These are phyloP conservation scores for Scytalopus superciliaris DNA, from an alignment of 2,113 vertebrate species.

Conservation along the genomic window DNA sequence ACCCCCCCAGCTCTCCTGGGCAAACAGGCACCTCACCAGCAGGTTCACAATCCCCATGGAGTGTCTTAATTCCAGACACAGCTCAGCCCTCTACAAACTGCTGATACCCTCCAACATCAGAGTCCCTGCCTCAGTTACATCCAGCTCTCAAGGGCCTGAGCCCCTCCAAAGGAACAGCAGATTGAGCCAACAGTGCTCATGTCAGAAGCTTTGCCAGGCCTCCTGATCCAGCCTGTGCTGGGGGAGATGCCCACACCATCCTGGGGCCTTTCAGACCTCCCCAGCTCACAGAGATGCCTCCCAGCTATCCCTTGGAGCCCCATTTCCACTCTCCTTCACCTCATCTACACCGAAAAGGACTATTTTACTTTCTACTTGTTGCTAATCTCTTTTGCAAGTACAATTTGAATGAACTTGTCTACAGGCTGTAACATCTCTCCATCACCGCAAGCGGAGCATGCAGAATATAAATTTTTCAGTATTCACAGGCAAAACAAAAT, in stretches of 20 bases:
- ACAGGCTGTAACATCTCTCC: neutral
- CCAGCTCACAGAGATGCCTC: neutral
- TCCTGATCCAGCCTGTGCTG: neutral
- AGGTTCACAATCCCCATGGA: accelerated
- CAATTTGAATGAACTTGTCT: neutral
- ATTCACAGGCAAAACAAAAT: neutral
- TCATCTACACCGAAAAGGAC: neutral
- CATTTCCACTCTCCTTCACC: neutral
- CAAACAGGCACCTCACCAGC: accelerated
- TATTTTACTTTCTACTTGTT: neutral
- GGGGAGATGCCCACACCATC: neutral
- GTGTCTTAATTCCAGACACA: neutral
- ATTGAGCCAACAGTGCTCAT: neutral
- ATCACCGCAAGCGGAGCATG: neutral
- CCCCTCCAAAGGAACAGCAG: neutral
- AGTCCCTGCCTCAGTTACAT: neutral
- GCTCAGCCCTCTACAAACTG: neutral
- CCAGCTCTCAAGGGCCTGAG: neutral
- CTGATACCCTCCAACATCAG: neutral
- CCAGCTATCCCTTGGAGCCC: neutral
- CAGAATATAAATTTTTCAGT: neutral
- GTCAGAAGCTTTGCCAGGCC: neutral
- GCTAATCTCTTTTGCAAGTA: neutral
- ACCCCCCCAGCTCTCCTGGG: accelerated
- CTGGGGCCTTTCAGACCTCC: neutral